Evolutionary conservation across 1,140 invertebrate species (phyloP).

Genomic region (Drosophila ambigua): DNA sequence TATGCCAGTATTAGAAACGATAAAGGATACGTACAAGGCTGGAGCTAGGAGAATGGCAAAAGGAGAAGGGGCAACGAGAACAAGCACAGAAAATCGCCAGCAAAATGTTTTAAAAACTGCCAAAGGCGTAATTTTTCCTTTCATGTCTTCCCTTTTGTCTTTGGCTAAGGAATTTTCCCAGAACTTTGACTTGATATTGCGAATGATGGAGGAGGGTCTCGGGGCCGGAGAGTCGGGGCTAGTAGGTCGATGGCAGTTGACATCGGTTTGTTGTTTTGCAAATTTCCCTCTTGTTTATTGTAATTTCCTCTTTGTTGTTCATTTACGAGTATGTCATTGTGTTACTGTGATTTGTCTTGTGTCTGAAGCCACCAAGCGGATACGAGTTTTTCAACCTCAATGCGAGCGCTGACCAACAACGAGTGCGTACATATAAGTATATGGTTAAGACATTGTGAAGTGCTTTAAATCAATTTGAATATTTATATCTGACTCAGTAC

Average conservation of each 20-base stretch:
- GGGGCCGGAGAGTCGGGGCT: slow-evolving; percentile 13
- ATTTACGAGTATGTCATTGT: slow-evolving; percentile 19
- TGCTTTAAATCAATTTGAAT: not conserved
- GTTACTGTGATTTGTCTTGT: slow-evolving; percentile 38
- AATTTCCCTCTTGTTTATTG: slow-evolving; percentile 24
- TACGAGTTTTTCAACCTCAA: not conserved
- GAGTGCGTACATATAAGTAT: not conserved
- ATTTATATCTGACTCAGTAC: too few species aligned
- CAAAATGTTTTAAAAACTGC: slow-evolving; percentile 57
- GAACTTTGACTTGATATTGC: slow-evolving; percentile 42
- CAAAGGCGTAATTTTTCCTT: slow-evolving; percentile 56
- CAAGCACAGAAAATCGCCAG: slow-evolving; percentile 50
- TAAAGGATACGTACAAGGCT: slow-evolving; percentile 46
- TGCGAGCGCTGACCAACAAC: not conserved
- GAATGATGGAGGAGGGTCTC: slow-evolving; percentile 20
- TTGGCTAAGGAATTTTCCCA: slow-evolving; percentile 54
- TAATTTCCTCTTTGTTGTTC: slow-evolving; percentile 32
- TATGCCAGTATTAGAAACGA: slow-evolving; percentile 75
- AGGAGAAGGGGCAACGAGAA: slow-evolving; percentile 25
- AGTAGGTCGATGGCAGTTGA: slow-evolving; percentile 50
- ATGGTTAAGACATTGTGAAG: not conserved
- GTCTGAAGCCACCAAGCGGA: not conserved
- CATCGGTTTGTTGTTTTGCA: slow-evolving; percentile 36
- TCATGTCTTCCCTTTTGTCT: slow-evolving; percentile 51
- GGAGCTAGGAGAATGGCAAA: slow-evolving; percentile 6